Evolutionary conservation across 2,113 vertebrate species (phyloP).

Genomic region (Uria lomvia): DNA sequence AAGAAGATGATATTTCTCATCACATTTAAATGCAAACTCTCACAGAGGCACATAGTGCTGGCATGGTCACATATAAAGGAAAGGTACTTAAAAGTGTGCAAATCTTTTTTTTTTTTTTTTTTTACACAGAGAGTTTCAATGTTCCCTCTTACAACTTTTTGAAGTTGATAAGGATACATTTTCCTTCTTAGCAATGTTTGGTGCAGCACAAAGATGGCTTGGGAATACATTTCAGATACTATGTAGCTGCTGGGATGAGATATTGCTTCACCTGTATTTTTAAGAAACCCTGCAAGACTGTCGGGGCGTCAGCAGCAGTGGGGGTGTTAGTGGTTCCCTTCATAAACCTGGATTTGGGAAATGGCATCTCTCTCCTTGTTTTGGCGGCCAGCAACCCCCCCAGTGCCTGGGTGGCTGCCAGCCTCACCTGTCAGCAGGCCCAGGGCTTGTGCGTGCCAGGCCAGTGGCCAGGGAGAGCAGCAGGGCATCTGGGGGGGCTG

Average conservation of each 20-base stretch:
- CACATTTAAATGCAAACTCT: neutral
- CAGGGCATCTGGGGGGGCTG: neutral
- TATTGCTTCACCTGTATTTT: neutral
- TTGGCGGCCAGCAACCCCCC: neutral
- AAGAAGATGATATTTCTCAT: neutral
- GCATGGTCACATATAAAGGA: neutral
- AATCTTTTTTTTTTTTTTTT: neutral
- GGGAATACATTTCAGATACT: neutral
- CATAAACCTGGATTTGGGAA: neutral
- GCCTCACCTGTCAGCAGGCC: neutral
- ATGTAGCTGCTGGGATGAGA: neutral
- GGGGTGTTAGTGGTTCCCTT: rapidly evolving
- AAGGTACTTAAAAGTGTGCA: neutral
- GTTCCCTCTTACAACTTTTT: neutral
- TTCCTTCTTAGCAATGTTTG: neutral
- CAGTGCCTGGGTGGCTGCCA: neutral
- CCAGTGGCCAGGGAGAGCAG: neutral
- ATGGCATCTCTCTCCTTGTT: neutral
- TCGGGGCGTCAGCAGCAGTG: rapidly evolving
- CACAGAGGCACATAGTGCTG: rapidly evolving
- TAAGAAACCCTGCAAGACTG: neutral
- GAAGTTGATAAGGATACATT: no score
- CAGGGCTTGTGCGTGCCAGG: neutral
- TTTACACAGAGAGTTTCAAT: rapidly evolving
- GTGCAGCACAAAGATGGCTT: rapidly evolving